These are phyloP conservation scores for Enoplosus armatus DNA, from an alignment of 2,797 vertebrate genomes.

Conservation along the genomic window DNA sequence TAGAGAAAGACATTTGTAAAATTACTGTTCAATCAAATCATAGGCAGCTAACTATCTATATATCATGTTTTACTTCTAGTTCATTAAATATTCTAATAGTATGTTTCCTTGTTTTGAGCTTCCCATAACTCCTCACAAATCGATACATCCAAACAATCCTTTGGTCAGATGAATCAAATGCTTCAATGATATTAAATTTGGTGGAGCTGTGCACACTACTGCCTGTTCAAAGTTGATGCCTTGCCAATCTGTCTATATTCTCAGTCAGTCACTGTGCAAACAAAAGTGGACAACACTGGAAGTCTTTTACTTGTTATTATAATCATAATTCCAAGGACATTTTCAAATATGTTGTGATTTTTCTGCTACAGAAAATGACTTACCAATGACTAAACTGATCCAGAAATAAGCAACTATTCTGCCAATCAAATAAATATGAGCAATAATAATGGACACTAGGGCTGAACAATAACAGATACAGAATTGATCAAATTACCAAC, in stretches of 20 bases:
- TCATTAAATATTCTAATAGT: slow-evolving; percentile 3
- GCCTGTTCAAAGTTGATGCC: not conserved
- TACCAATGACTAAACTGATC: not conserved
- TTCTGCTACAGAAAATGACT: not conserved
- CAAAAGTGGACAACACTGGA: slow-evolving; percentile 4
- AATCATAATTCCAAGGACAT: slow-evolving; percentile 17
- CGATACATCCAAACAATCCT: not conserved
- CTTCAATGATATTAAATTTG: slow-evolving; percentile 7
- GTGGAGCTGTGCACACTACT: not conserved
- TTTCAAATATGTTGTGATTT: slow-evolving; percentile 23
- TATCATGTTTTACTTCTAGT: not conserved
- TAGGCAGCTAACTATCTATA: not conserved
- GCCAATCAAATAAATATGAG: slow-evolving; percentile 5
- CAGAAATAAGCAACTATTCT: slow-evolving; percentile 11
- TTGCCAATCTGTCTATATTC: slow-evolving; percentile 3
- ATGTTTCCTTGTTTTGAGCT: not conserved
- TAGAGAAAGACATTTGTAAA: not conserved
- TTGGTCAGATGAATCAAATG: not conserved
- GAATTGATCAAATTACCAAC: not conserved
- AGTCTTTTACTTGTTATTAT: slow-evolving; percentile 8
- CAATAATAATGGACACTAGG: not conserved
- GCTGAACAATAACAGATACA: not conserved
- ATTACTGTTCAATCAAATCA: not conserved
- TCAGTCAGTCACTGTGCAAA: slow-evolving; percentile 2
- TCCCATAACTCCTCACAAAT: slow-evolving; percentile 11